These are phyloP conservation scores for Pollenia griseotomentosa DNA, from an alignment of 2,888 invertebrate genomes.

Conservation along the genomic window DNA sequence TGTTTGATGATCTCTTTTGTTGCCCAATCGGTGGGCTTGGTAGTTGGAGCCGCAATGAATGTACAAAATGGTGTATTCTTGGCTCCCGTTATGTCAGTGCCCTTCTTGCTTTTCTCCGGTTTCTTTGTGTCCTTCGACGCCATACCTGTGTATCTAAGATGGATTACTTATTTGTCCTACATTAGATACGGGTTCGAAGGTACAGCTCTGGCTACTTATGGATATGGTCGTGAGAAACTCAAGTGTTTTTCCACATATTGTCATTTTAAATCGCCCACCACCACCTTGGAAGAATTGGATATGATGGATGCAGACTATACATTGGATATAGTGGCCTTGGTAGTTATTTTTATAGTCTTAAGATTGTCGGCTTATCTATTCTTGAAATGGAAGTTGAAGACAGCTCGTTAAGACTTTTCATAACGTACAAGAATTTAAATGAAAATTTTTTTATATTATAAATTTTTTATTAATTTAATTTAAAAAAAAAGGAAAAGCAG, in stretches of 20 bases:
- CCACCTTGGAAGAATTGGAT: conserved; percentile 94
- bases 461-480: conserved; percentile 44
- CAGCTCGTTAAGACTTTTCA: conserved; percentile 87
- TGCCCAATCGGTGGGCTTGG: conserved; percentile 96
- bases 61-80: conserved; percentile 98
- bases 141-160: conserved; percentile 96
- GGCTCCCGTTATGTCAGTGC: conserved; percentile 98
- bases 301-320: conserved; percentile 92
- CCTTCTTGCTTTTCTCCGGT: conserved; percentile 97
- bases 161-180: conserved; percentile 98
- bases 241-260: conserved; percentile 93
- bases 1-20: conserved; percentile 96
- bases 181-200: conserved; percentile 98
- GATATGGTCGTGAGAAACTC: conserved; percentile 91
- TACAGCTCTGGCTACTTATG: conserved; percentile 95
- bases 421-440: conserved; percentile 25
- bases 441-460: conserved; percentile 31
- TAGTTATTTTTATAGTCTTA: conserved; percentile 91
- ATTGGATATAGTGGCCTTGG: conserved; percentile 91
- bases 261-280: conserved; percentile 92
- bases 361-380: conserved; percentile 93
- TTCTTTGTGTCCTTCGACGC: conserved; percentile 99
- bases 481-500: conserved; percentile 29
- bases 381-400: conserved; percentile 93
- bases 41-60: conserved; percentile 98